Evolutionary conservation across 2,113 vertebrate species (phyloP).

Genomic region (Ahaetulla prasina): DNA sequence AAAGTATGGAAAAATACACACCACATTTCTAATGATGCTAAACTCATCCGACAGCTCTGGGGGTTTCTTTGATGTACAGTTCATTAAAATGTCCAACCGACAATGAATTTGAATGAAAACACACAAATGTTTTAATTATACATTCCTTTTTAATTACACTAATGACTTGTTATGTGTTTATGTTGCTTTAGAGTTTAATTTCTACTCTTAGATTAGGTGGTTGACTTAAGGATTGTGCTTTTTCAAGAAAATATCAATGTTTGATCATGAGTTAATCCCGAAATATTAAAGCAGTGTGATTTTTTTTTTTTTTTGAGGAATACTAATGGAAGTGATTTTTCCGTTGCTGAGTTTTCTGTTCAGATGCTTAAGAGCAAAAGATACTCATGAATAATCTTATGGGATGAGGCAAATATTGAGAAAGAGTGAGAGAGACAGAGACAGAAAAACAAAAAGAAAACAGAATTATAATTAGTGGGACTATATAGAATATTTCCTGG

Average conservation of each 20-base stretch:
- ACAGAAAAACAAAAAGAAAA: not conserved
- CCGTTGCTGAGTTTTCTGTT: constrained; percentile 24
- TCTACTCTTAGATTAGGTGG: constrained; percentile 79
- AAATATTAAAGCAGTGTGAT: constrained; percentile 64
- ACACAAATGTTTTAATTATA: constrained; percentile 85
- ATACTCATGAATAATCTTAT: not conserved
- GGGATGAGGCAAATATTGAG: not conserved
- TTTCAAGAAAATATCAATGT: constrained; percentile 79
- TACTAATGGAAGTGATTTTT: constrained; percentile 38
- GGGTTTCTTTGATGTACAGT: constrained; percentile 80
- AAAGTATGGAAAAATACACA: constrained; percentile 49
- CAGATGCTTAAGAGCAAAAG: constrained; percentile 3
- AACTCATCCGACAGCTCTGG: constrained; percentile 75
- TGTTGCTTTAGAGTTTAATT: constrained; percentile 83
- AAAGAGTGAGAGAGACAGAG: not conserved
- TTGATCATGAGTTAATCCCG: constrained; percentile 76
- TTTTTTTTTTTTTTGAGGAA: constrained; percentile 43
- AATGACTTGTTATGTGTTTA: constrained; percentile 83
- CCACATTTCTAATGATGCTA: constrained; percentile 77
- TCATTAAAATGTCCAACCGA: constrained; percentile 77
- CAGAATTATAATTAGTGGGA: not conserved
- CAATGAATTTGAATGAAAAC: constrained; percentile 81
- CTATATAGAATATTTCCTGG: not conserved
- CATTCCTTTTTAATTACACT: constrained; percentile 84
- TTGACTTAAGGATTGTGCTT: constrained; percentile 78